Evolutionary conservation across 1,140 invertebrate species (phyloP), one percentile per base, ranked within the genome.

Genomic region (Phocides pigmalion): DNA sequence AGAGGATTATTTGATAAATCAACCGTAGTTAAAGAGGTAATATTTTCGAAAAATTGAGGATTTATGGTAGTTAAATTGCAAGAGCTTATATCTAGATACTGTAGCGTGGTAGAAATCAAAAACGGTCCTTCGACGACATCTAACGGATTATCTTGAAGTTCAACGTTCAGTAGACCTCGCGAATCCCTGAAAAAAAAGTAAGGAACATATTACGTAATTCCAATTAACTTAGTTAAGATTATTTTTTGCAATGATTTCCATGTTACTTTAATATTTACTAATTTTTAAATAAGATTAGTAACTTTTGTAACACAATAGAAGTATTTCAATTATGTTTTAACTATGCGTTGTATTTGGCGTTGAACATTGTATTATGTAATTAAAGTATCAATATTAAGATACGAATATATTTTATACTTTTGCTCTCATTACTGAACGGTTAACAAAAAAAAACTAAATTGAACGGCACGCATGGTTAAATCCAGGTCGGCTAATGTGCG

Each of bases 1-100:
- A 96, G 83, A 3, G 95, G 94, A 84, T 96, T 96, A 44, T 93
- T 86, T n/a, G 95, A 95, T 4, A 96, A 81, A 76, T 95, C 94
- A 1, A 95, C 87, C 15, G 93, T 95, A 22, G 93, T 94, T 25
- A 96, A 79, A 15, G 94, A 92, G 0, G 94, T 94, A 15, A 94
- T 92, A 66, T 95, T 95, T 61, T 93, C 90, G 81, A 96, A 95
- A 79, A 96, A 96, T 42, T 93, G 87, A 6, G 92, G 73, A 67
- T 94, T 94, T 50, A 95, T 91, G 17, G 79, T 81, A 3, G 89
- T 87, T 28, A 96, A 85, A 15, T 93, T 93, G 75, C 94, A 95
- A 28, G 91, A 93, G 77, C 93, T 95, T 54, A 95, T 90, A 76
- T 96, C 95, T 20, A 96, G 90, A 64, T 94, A 95, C 46, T 95